Base-by-base conservation (phyloP, 1,140 invertebrate genomes). In the Pseudomyrmex dendroicus region DNA sequence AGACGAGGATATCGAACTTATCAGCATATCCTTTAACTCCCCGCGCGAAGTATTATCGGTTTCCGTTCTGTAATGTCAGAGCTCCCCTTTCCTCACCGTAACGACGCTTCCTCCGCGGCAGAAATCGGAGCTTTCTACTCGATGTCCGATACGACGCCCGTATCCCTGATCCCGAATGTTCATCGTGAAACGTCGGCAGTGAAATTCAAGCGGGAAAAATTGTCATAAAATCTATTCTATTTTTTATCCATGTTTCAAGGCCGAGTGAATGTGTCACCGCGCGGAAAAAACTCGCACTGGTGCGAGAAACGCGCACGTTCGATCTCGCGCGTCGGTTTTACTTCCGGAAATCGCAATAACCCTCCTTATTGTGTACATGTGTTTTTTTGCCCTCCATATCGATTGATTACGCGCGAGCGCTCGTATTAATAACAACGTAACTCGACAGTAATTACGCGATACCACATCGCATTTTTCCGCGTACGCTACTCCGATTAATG, bases 381-480 rank as follows among this genome's bases (percentile, higher is more conserved):
- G 52, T 70, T 63, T 48, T 48, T 73, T 77, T 63, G 61, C 15
- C 20, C 20, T 70, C 20, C 13, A 44, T 7, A 25, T 7, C 2
- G 25, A 52, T 52, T 72, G 63, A 83, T 83, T 61, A 15, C 54
- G 35, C 8, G 10, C 62, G 74, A 50, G 22, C 35, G n/a, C 17
- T 46, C 35, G 48, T 56, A 35, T 70, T 54, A 74, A 76, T 77
- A 82, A 87, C 83, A 52, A 72, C 54, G n/a, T 77, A 84, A 56
- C 63, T 66, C 62, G 52, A 52, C 25, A 86, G 86, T 83, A 87
- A 87, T 87, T 87, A 87, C 52, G 68, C 77, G 83, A 87, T 87
- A 86, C 46, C 85, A 83, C 77, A 35, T 87, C 63, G 67, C 56
- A 84, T 87, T 87, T 84, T 86, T 86, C 46, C 50, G 5, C 54